Base-by-base conservation (phyloP, 2,888 invertebrate genomes). In the Conops quadrifasciatus region DNA sequence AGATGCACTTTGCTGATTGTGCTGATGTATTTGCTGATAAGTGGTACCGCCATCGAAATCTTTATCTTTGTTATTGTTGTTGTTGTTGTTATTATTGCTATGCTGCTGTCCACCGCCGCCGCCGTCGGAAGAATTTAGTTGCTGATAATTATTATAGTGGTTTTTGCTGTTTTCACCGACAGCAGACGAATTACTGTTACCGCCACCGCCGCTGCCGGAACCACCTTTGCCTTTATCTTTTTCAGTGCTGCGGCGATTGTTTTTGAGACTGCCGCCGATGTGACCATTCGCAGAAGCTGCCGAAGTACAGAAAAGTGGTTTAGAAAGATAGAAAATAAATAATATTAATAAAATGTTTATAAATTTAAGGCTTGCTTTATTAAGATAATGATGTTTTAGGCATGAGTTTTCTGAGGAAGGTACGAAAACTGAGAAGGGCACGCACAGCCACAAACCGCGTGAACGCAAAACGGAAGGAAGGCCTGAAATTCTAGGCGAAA, bases 241-340 rank as follows among this genome's bases (percentile, higher is more conserved):
- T 74, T 86, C 86, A 75, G 82, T 76, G 77, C 85, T 85, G 72
- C 85, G 85, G 60, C 84, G 82, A 77, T 82, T 82, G 76, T 80
- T 83, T 75, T 83, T 82, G 59, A 76, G 78, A 64, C 77, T 79
- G 64, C 76, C 78, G 66, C 77, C 76, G 70, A 77, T 75, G 68
- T 82, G 80, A 28, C 82, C 82, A 78, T 84, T 84, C 66, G 82
- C 77, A 70, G 82, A 79, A 67, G 81, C 82, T 83, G 74, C 43
- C 76, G 71, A 65, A 67, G 0, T 19, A 26, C 19, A 49, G 30
- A 7, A 30, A 21, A 21, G 49, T 36, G 36, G 4, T 36, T 36
- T 19, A 51, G 30, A 63, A 47, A 62, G 7, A 51, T 45, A 45
- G 30, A 70, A 43, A 43, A 45, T 62, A 51, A 70, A 24, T 26